phyloP scores from a whole-genome alignment of 2,797 vertebrate genomes.

The Florisuga fusca region DNA sequence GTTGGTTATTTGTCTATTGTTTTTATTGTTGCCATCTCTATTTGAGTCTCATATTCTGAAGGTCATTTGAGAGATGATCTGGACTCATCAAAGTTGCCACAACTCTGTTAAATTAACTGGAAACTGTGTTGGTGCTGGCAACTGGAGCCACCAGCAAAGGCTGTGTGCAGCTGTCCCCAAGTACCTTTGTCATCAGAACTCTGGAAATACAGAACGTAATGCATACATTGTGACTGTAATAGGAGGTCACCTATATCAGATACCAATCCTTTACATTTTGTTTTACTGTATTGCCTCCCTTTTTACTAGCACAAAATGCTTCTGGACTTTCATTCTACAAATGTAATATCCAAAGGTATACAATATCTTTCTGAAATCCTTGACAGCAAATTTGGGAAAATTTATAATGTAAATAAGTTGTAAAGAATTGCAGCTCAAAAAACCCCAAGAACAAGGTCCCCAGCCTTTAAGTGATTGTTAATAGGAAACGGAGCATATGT shows the following conservation, averaged over 20 bases:
- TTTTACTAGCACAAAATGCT: neutral
- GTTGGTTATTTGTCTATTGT: neutral
- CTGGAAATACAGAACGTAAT: neutral
- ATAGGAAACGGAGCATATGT: neutral
- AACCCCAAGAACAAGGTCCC: neutral
- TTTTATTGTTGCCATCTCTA: neutral
- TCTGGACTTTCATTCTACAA: neutral
- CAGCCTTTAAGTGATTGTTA: neutral
- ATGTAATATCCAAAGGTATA: too few species aligned
- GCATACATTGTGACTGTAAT: rapidly evolving
- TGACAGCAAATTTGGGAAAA: neutral
- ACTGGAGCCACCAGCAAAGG: neutral
- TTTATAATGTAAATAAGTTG: neutral
- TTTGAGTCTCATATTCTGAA: neutral
- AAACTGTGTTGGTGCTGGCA: neutral
- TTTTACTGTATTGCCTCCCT: neutral
- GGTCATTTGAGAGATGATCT: neutral
- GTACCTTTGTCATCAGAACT: neutral
- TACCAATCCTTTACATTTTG: neutral
- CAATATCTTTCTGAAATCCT: neutral
- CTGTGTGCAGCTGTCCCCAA: rapidly evolving
- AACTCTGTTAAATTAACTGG: neutral
- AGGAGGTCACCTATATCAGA: neutral
- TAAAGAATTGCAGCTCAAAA: neutral
- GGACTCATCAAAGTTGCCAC: neutral